Percentiles rank a stretch among this genome's conserved stretches.
These are phyloP conservation scores for Sepioteuthis lessoniana DNA, from an alignment of 2,888 invertebrate species.

Conservation along the genomic window DNA sequence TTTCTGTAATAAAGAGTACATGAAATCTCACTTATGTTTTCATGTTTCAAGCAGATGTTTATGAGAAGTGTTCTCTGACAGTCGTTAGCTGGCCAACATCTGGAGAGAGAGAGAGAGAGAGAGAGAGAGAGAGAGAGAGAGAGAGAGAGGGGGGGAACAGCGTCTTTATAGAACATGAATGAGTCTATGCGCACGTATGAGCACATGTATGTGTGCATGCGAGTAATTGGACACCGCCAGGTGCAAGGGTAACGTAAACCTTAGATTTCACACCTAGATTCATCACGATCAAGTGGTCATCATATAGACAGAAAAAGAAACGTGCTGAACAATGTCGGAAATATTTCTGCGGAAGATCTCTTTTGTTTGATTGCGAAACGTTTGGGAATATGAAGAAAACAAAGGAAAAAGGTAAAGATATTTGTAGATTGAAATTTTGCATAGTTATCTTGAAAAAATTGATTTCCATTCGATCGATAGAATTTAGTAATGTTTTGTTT, in stretches of 20 bases:
- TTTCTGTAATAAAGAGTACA: background rate
- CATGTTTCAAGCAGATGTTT: background rate
- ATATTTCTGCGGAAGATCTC: too few relatives aligned
- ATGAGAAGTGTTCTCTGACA: background rate
- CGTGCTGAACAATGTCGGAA: too few relatives aligned
- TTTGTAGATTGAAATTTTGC: too few relatives aligned
- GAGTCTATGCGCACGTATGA: background rate
- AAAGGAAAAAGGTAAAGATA: too few relatives aligned
- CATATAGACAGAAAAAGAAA: too few relatives aligned
- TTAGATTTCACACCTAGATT: background rate
- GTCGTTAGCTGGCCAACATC: background rate
- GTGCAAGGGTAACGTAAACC: background rate
- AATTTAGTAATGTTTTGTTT: too few relatives aligned
- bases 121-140: background rate
- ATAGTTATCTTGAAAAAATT: too few relatives aligned
- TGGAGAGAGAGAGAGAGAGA: background rate
- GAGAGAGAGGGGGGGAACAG: background rate
- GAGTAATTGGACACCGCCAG: background rate
- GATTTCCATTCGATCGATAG: too few relatives aligned
- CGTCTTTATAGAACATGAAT: background rate
- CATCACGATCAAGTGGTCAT: too few relatives aligned
- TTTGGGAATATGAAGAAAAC: too few relatives aligned
- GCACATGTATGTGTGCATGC: background rate
- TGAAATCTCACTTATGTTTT: slow-evolving; percentile 11
- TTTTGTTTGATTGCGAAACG: too few relatives aligned